Conservation (phyloP, 2,797 vertebrate genomes). For the Myoxocephalus aenaeus region DNA sequence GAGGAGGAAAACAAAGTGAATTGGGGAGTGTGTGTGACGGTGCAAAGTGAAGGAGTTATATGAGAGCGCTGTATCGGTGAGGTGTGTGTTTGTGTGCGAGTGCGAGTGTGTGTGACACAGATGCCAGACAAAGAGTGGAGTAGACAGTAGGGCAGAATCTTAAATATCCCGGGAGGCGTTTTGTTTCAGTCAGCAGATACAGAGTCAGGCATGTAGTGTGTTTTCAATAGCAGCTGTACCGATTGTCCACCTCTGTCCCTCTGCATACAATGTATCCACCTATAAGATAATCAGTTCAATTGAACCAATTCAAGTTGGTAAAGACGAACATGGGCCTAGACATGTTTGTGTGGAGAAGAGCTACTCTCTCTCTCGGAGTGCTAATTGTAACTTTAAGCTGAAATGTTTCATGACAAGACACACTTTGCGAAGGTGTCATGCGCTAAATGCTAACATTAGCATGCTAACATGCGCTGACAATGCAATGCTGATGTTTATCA, state of each 20-base stretch:
- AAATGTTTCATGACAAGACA: background rate
- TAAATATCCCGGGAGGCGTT: slow-evolving; percentile 65
- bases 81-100: slow-evolving; percentile 12
- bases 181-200: slow-evolving; percentile 67
- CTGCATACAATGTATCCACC: background rate
- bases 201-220: slow-evolving; percentile 50
- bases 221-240: slow-evolving; percentile 39
- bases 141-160: slow-evolving; percentile 60
- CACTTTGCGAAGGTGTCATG: background rate
- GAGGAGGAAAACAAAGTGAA: slow-evolving; percentile 49
- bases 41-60: slow-evolving; percentile 38
- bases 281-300: slow-evolving; percentile 41
- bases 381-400: slow-evolving; percentile 1
- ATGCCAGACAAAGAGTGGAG: slow-evolving; percentile 47
- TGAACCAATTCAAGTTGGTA: background rate
- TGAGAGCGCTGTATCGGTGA: slow-evolving; percentile 35
- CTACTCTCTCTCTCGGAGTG: slow-evolving; percentile 9
- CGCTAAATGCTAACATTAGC: background rate
- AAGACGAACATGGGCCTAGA: background rate
- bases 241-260: slow-evolving; percentile 27
- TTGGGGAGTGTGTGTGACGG: slow-evolving; percentile 44
- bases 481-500: background rate
- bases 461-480: background rate
- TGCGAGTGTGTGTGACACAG: slow-evolving; percentile 49
- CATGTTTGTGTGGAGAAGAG: background rate